These are phyloP conservation scores for Aporophyla lueneburgensis DNA, from an alignment of 2,888 invertebrate genomes.

Conservation along the genomic window DNA sequence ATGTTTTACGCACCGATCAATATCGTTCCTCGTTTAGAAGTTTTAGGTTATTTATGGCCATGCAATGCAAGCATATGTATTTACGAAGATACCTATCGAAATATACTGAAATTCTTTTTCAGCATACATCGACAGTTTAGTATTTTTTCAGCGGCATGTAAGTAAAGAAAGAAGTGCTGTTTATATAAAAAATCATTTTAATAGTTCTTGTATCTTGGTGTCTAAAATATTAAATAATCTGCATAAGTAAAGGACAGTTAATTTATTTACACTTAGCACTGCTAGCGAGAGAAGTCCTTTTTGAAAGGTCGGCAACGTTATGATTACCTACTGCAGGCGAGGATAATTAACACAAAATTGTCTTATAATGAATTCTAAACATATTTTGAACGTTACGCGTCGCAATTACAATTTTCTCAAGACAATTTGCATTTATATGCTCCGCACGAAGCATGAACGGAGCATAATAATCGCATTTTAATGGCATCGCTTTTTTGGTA, in stretches of 20 bases:
- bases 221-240: slow-evolving; percentile 5
- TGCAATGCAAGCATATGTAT: no score
- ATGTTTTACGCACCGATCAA: background rate
- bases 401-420: slow-evolving; percentile 15
- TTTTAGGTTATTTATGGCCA: background rate
- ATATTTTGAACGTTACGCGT: slow-evolving; percentile 7
- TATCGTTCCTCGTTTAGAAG: background rate
- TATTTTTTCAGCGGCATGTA: background rate
- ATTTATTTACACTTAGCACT: slow-evolving; percentile 27
- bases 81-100: background rate
- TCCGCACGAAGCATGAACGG: background rate
- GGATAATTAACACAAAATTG: slow-evolving; percentile 18
- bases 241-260: slow-evolving; percentile 1
- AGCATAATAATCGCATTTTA: background rate
- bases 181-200: background rate
- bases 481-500: slow-evolving; percentile 4
- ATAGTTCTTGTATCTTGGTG: background rate
- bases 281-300: slow-evolving; percentile 25
- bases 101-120: background rate
- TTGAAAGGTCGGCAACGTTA: slow-evolving; percentile 33
- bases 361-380: slow-evolving; percentile 20
- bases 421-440: slow-evolving; percentile 16
- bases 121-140: background rate
- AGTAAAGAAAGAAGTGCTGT: background rate
- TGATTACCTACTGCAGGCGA: slow-evolving; percentile 40